Percentiles rank a stretch among this genome's conserved stretches.
Evolutionary conservation across 2,888 invertebrate species (phyloP).

Genomic region (Agrochola litura): DNA sequence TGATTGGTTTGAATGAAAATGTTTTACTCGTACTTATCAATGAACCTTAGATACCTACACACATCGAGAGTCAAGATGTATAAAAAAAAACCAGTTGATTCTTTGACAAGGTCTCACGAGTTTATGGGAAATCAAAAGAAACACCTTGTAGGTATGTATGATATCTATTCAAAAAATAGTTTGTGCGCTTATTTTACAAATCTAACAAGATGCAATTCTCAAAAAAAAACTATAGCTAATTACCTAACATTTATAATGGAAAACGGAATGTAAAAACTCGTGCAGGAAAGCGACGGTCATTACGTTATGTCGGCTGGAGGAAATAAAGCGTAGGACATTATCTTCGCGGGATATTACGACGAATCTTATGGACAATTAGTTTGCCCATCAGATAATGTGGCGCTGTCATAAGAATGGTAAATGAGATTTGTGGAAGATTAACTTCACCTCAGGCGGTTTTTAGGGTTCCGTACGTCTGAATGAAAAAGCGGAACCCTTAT

Average conservation of each 20-base stretch:
- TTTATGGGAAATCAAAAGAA: too few species aligned
- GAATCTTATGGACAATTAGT: slow-evolving; percentile 62
- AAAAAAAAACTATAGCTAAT: not conserved
- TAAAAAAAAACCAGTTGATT: too few species aligned
- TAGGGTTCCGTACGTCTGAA: not conserved
- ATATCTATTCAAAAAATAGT: too few species aligned
- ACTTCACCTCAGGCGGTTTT: slow-evolving; percentile 11
- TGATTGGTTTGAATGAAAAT: too few species aligned
- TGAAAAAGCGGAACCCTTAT: not conserved
- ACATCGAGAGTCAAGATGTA: too few species aligned
- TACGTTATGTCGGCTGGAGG: slow-evolving; percentile 53
- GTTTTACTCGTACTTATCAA: too few species aligned
- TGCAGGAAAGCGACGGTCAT: slow-evolving; percentile 18
- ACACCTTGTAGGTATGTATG: too few species aligned
- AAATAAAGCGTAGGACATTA: slow-evolving; percentile 67
- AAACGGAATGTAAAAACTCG: slow-evolving; percentile 20
- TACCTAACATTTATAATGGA: slow-evolving; percentile 3
- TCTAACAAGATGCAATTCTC: not conserved
- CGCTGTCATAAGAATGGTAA: slow-evolving; percentile 16
- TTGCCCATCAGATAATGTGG: slow-evolving; percentile 45
- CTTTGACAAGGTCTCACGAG: too few species aligned
- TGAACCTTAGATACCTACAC: too few species aligned
- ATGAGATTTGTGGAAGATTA: slow-evolving; percentile 30
- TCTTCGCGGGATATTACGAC: slow-evolving; percentile 62
- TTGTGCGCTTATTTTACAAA: too few species aligned